phyloP scores from a whole-genome alignment of 2,113 vertebrate genomes.

The Sebastes schlegelii region DNA sequence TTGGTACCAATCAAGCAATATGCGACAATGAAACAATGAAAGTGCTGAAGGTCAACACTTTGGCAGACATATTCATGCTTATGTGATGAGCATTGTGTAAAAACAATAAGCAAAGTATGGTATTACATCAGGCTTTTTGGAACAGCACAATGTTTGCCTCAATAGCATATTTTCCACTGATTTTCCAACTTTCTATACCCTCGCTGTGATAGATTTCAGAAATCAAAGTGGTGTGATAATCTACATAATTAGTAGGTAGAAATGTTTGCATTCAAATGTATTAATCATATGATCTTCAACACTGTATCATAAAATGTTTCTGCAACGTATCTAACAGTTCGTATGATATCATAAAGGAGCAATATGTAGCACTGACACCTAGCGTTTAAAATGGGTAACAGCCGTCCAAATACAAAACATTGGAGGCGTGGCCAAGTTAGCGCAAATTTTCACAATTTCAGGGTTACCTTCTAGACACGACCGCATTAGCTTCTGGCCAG shows the following conservation, averaged over 20 bases:
- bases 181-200: background rate
- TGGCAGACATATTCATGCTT: conserved; percentile 38
- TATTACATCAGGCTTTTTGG: conserved; percentile 6
- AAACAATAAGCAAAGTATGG: conserved; percentile 22
- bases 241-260: background rate
- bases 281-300: background rate
- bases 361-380: too few relatives aligned
- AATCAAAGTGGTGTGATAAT: background rate
- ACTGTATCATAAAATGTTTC: background rate
- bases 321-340: too few relatives aligned
- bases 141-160: background rate
- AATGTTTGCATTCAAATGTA: background rate
- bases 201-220: background rate
- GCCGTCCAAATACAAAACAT: too few relatives aligned
- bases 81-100: conserved; percentile 37
- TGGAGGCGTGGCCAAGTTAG: too few relatives aligned
- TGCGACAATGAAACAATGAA: conserved; percentile 18
- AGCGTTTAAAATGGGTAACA: too few relatives aligned
- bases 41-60: conserved; percentile 24
- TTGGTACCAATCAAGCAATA: conserved; percentile 25
- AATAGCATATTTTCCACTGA: background rate
- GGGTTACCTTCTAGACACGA: too few relatives aligned
- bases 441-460: too few relatives aligned
- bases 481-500: too few relatives aligned
- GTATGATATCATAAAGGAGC: too few relatives aligned